A percentile compares a stretch with the other conserved stretches of the same genome.
Evolutionary conservation across 2,888 invertebrate species (phyloP).

Genomic region (Nomada lathburiana): DNA sequence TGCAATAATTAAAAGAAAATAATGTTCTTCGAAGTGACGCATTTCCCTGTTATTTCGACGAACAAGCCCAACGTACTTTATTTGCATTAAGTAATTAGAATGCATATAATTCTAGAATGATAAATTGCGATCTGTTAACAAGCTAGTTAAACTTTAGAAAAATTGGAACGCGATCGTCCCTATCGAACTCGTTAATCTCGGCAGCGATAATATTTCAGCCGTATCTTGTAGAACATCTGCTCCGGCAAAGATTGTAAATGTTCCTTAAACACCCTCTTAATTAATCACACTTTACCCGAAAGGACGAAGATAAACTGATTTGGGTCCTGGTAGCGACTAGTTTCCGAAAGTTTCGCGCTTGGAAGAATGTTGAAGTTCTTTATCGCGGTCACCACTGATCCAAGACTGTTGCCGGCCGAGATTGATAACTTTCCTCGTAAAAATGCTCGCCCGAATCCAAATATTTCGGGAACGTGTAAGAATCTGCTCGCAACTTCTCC

Average conservation of each 20-base stretch:
- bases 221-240: neutral
- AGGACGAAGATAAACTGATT: neutral
- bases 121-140: neutral
- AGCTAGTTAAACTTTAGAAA: neutral
- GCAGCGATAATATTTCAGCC: neutral
- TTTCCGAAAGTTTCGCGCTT: neutral
- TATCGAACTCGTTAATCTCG: too few relatives aligned
- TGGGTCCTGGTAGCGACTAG: neutral
- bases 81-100: too few relatives aligned
- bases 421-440: constrained; percentile 3
- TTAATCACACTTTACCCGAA: constrained; percentile 10
- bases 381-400: constrained; percentile 9
- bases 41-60: too few relatives aligned
- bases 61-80: too few relatives aligned
- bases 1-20: too few relatives aligned
- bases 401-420: neutral
- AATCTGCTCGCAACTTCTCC: neutral
- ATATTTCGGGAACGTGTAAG: neutral
- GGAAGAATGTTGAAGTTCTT: constrained; percentile 5
- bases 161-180: neutral
- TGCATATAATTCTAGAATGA: too few relatives aligned
- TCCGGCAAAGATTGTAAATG: neutral
- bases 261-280: neutral
- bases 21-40: too few relatives aligned
- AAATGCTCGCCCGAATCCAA: neutral